phyloP scores from a whole-genome alignment of 2,113 vertebrate species.

The Calyptommatus sinebrachiatus region DNA sequence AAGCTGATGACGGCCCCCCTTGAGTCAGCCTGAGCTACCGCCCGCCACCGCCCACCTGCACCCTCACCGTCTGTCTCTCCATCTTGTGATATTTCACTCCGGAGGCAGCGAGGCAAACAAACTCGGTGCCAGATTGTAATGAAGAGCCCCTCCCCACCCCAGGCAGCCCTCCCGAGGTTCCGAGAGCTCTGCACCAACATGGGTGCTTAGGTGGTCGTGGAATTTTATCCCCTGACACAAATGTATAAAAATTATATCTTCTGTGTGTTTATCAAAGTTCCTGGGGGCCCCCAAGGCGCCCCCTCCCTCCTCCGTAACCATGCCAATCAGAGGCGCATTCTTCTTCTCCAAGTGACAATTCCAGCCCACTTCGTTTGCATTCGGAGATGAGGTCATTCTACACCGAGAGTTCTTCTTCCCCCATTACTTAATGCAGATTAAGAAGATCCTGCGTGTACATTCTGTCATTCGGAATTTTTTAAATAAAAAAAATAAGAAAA shows the following conservation, averaged over 20 bases:
- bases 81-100: slow-evolving; percentile 80
- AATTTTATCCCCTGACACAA: neutral
- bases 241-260: too few relatives aligned
- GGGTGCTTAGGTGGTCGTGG: neutral
- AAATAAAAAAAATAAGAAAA: neutral
- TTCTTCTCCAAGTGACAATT: neutral
- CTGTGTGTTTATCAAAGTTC: neutral
- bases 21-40: slow-evolving; percentile 67
- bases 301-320: slow-evolving; percentile 3
- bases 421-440: slow-evolving; percentile 9
- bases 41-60: slow-evolving; percentile 67
- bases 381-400: slow-evolving; percentile 16
- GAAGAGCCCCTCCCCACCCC: slow-evolving; percentile 51
- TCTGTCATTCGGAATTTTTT: neutral
- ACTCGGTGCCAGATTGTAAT: slow-evolving; percentile 71
- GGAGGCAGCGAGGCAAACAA: slow-evolving; percentile 77
- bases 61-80: slow-evolving; percentile 72
- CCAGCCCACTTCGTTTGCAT: neutral
- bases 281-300: neutral
- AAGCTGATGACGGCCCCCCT: slow-evolving; percentile 69
- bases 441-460: slow-evolving; percentile 17
- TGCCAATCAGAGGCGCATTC: slow-evolving; percentile 14
- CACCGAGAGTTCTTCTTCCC: neutral
- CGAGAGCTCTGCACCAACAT: slow-evolving; percentile 12
- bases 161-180: slow-evolving; percentile 28